Percentiles rank a stretch among this genome's conserved stretches.
phyloP scores from a whole-genome alignment of 2,888 invertebrate species.

The Eueremaeus valkanovi region DNA sequence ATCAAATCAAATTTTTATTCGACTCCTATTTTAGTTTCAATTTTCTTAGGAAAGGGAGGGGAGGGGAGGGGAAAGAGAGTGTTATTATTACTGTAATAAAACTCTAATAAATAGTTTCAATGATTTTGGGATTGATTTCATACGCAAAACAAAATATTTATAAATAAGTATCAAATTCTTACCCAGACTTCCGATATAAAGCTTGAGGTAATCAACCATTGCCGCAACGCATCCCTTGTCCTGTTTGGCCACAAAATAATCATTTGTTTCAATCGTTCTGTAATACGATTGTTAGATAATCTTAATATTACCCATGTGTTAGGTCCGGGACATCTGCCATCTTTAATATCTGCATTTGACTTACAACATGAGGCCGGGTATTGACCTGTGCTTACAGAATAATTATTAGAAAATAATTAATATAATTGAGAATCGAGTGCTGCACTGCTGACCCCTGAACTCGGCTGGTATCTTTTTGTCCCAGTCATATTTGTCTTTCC shows the following conservation, averaged over 20 bases:
- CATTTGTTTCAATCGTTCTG: too few relatives aligned
- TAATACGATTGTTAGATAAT: too few relatives aligned
- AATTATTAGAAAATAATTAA: neutral
- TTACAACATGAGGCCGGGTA: constrained; percentile 3
- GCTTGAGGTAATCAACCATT: neutral
- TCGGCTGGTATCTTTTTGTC: neutral
- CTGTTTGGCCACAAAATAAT: neutral
- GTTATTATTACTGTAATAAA: too few relatives aligned
- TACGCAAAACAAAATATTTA: neutral
- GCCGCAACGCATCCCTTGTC: constrained; percentile 9
- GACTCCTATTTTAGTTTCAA: too few relatives aligned
- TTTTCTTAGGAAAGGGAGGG: too few relatives aligned
- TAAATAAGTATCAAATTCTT: neutral
- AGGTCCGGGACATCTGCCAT: neutral
- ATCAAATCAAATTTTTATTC: neutral
- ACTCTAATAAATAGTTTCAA: too few relatives aligned
- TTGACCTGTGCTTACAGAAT: neutral
- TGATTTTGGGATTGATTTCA: neutral
- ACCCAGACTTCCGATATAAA: constrained; percentile 5
- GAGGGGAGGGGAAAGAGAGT: too few relatives aligned
- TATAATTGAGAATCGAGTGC: neutral
- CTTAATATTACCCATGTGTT: neutral
- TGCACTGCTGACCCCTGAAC: neutral
- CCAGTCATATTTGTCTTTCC: neutral
- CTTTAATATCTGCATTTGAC: neutral